These are phyloP conservation scores for Ceratina calcarata DNA, from an alignment of 1,140 invertebrate genomes.

Conservation along the genomic window DNA sequence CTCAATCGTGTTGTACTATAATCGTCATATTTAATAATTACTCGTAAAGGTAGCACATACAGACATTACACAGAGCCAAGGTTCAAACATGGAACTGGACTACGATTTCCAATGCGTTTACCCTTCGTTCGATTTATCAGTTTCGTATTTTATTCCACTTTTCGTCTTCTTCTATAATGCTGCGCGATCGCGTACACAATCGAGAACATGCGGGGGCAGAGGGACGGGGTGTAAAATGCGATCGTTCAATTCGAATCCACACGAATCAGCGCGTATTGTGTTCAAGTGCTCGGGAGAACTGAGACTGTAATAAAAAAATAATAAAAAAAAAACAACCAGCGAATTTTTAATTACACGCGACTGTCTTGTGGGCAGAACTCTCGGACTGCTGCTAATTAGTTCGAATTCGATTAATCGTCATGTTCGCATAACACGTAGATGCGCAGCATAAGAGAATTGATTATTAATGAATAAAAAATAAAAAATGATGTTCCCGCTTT, in stretches of 20 bases:
- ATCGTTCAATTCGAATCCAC: not conserved
- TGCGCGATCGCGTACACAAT: conserved; percentile 15
- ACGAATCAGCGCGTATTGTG: conserved; percentile 44
- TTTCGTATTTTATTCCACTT: not conserved
- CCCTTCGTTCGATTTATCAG: conserved; percentile 6
- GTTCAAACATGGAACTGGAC: conserved; percentile 12
- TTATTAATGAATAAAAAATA: not conserved
- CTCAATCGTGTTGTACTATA: not conserved
- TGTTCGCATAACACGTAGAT: conserved; percentile 19
- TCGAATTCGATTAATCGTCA: conserved; percentile 5
- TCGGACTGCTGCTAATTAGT: not conserved
- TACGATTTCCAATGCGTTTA: not conserved
- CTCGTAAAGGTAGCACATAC: conserved; percentile 6
- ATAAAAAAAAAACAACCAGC: not conserved
- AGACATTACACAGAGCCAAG: conserved; percentile 12
- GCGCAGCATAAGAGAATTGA: conserved; percentile 39
- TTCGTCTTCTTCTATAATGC: not conserved
- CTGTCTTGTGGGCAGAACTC: conserved; percentile 10
- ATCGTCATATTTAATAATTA: not conserved
- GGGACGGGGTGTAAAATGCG: conserved; percentile 3
- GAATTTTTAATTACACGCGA: conserved; percentile 29
- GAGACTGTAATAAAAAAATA: conserved; percentile 29
- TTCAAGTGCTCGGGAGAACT: conserved; percentile 48
- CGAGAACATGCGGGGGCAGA: not conserved
- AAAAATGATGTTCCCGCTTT: conserved; percentile 39